Evolutionary conservation across 2,888 invertebrate species (phyloP).

Genomic region (Eucera pruinosa): DNA sequence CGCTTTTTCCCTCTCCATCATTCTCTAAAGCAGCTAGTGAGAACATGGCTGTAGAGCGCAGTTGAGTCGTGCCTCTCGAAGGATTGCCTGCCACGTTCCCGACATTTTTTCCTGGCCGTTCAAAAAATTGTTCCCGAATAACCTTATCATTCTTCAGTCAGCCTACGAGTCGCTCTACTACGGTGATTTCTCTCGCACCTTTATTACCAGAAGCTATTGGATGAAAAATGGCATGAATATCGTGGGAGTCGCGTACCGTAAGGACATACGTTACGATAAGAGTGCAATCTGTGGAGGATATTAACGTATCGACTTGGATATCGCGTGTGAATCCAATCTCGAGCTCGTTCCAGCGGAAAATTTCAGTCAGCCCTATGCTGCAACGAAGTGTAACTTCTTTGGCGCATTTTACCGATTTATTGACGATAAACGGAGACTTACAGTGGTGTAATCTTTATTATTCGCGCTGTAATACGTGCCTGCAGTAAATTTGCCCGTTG

Average conservation of each 20-base stretch:
- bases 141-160: neutral
- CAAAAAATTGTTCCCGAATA: neutral
- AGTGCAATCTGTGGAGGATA: neutral
- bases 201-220: no score
- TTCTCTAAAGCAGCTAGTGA: neutral
- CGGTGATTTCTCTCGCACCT: no score
- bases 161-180: no score
- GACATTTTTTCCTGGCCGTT: slow-evolving; percentile 14
- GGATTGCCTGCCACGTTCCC: slow-evolving; percentile 31
- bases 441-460: slow-evolving; percentile 21
- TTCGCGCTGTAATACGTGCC: neutral
- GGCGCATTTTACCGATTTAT: slow-evolving; percentile 34
- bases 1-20: neutral
- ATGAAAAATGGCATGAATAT: neutral
- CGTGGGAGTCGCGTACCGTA: neutral
- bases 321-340: slow-evolving; percentile 11
- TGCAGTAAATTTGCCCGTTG: slow-evolving; percentile 9
- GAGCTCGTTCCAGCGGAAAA: neutral
- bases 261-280: neutral
- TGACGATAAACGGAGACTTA: slow-evolving; percentile 15
- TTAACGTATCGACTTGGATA: slow-evolving; percentile 1
- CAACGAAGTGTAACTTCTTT: neutral
- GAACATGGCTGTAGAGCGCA: neutral
- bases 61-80: slow-evolving; percentile 10
- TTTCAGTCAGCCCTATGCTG: neutral